Evolutionary conservation across 92 coral and sea anemone species (phyloP).

Genomic region (Umimayanthus kanabou): DNA sequence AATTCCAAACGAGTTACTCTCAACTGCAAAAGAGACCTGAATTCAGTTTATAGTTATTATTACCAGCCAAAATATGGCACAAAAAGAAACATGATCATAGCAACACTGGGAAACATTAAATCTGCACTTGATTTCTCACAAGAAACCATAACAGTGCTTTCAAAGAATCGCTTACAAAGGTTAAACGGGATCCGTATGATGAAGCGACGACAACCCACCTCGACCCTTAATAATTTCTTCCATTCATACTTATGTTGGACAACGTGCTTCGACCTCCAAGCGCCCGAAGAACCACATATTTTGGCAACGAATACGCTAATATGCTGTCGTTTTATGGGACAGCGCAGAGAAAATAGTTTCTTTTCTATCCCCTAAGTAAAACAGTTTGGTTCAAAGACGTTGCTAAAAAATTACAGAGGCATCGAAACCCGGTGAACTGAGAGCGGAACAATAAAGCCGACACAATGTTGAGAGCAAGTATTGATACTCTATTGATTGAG

Average conservation of each 20-base stretch:
- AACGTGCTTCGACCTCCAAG: constrained; percentile 26
- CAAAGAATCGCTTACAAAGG: neutral
- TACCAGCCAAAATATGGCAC: neutral
- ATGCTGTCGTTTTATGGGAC: constrained; percentile 19
- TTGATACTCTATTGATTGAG: constrained; percentile 67
- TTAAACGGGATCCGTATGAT: neutral
- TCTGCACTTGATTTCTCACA: neutral
- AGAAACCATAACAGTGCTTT: neutral
- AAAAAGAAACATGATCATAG: neutral
- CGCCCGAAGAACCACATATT: constrained; percentile 26
- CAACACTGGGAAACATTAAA: neutral
- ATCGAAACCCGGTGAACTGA: constrained; percentile 61
- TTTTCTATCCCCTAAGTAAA: constrained; percentile 30
- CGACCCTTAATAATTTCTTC: constrained; percentile 12
- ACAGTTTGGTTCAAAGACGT: constrained; percentile 29
- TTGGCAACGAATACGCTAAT: constrained; percentile 3
- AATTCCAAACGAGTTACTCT: constrained; percentile 18
- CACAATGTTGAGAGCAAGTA: constrained; percentile 69
- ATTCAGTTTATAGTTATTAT: too few relatives aligned
- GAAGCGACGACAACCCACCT: constrained; percentile 14
- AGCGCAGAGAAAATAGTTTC: neutral
- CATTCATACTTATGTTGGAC: constrained; percentile 37
- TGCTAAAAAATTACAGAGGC: constrained; percentile 45
- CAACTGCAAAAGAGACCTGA: constrained; percentile 27
- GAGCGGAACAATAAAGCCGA: constrained; percentile 68